Evolutionary conservation across 1,140 invertebrate genomes (phyloP).

Genomic region (Drosophila gunungcola): DNA sequence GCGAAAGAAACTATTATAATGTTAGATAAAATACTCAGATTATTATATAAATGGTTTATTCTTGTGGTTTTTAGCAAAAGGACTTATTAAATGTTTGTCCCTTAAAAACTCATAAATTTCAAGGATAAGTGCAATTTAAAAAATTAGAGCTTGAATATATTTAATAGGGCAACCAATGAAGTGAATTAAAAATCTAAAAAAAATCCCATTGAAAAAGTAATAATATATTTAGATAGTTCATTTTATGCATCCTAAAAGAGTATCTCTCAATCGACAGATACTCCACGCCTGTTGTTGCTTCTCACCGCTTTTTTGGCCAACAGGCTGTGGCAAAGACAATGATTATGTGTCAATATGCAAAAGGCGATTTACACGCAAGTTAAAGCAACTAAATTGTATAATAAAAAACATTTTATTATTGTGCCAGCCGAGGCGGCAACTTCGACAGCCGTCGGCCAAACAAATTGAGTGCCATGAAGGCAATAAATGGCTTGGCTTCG

Average conservation of each 20-base stretch:
- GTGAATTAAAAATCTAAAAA: too few relatives aligned
- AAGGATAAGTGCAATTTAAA: too few relatives aligned
- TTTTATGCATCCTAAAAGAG: slow-evolving; percentile 1
- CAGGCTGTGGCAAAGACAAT: slow-evolving; percentile 67
- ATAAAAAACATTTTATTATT: slow-evolving; percentile 83
- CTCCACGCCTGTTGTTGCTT: slow-evolving; percentile 21
- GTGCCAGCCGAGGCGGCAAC: slow-evolving; percentile 53
- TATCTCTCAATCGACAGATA: neutral
- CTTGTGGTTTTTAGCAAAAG: too few relatives aligned
- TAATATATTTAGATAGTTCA: too few relatives aligned
- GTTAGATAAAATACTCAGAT: too few relatives aligned
- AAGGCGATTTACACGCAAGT: slow-evolving; percentile 82
- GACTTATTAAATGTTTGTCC: too few relatives aligned
- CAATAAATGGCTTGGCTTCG: slow-evolving; percentile 63
- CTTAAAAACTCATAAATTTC: neutral
- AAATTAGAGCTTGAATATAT: too few relatives aligned
- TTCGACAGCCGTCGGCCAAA: slow-evolving; percentile 68
- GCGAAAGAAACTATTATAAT: too few relatives aligned
- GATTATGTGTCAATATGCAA: slow-evolving; percentile 82
- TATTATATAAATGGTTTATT: too few relatives aligned
- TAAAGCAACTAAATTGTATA: slow-evolving; percentile 82
- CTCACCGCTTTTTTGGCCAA: slow-evolving; percentile 34
- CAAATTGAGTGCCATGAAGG: slow-evolving; percentile 82
- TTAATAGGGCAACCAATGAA: too few relatives aligned
- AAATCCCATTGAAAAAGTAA: too few relatives aligned